phyloP scores from a whole-genome alignment of 2,113 vertebrate species.

The Diphyllodes magnificus region DNA sequence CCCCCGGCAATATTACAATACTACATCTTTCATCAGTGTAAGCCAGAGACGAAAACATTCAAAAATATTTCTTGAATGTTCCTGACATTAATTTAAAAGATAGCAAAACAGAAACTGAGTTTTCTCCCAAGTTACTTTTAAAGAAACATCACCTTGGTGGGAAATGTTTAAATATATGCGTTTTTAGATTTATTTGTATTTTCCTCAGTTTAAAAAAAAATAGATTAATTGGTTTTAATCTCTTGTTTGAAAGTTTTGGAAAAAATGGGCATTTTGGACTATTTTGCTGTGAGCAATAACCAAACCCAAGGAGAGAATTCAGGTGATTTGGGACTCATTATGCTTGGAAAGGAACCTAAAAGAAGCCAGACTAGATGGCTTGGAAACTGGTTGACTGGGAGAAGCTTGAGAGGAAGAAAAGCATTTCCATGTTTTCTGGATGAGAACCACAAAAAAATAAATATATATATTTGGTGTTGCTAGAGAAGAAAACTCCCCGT shows the following conservation, averaged over 20 bases:
- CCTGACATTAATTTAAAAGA: background rate
- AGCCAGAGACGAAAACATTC: background rate
- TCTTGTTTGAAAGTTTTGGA: background rate
- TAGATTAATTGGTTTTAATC: background rate
- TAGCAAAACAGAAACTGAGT: background rate
- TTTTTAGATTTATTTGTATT: background rate
- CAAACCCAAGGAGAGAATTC: background rate
- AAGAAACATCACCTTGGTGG: background rate
- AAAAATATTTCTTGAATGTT: background rate
- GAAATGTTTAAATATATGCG: background rate
- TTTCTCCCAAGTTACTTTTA: background rate
- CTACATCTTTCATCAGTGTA: background rate
- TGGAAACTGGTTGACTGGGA: background rate
- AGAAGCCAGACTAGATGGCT: background rate
- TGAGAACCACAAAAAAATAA: background rate
- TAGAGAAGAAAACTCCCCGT: accelerated
- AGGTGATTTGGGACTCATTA: background rate
- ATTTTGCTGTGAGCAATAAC: background rate
- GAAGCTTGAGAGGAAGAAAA: background rate
- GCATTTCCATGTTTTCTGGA: background rate
- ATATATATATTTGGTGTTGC: background rate
- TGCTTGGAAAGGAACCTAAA: background rate
- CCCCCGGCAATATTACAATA: background rate
- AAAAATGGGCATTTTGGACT: background rate
- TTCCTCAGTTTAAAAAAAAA: background rate